Conservation (phyloP, 2,797 vertebrate genomes). For the Ceyx erithaca region DNA sequence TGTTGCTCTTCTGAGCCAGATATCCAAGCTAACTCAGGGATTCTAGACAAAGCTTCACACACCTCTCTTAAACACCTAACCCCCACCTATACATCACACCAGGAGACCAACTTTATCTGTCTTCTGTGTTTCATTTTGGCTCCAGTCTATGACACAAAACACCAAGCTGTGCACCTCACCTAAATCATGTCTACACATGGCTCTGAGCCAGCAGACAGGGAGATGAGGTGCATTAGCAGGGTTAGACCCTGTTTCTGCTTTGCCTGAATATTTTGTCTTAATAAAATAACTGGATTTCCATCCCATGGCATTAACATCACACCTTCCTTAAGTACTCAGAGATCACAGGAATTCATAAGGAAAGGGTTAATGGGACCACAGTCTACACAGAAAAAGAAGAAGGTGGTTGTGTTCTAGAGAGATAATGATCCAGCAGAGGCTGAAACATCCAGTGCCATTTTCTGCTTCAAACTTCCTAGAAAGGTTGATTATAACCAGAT, state of each 20-base stretch:
- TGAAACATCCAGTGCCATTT: not conserved
- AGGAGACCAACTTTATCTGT: not conserved
- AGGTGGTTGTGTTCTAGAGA: not conserved
- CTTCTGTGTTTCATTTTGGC: not conserved
- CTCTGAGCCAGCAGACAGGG: not conserved
- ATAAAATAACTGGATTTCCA: not conserved
- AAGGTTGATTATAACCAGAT: conserved; percentile 5
- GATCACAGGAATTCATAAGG: not conserved
- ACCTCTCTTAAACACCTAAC: not conserved
- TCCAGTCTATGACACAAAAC: not conserved
- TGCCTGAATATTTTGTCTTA: not conserved
- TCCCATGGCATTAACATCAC: rapidly evolving
- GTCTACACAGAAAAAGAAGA: not conserved
- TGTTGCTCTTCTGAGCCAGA: not conserved
- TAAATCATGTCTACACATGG: not conserved
- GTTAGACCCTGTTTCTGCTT: not conserved
- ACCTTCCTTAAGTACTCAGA: not conserved
- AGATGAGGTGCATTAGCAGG: not conserved
- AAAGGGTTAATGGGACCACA: not conserved
- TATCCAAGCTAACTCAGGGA: not conserved
- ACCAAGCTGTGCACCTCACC: not conserved
- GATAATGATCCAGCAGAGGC: not conserved
- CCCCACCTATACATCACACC: not conserved
- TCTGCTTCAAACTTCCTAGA: not conserved
- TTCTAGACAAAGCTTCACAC: not conserved